These are phyloP conservation scores for Ornithorhynchus anatinus DNA, from an alignment of 2,113 vertebrate genomes.

Conservation along the genomic window DNA sequence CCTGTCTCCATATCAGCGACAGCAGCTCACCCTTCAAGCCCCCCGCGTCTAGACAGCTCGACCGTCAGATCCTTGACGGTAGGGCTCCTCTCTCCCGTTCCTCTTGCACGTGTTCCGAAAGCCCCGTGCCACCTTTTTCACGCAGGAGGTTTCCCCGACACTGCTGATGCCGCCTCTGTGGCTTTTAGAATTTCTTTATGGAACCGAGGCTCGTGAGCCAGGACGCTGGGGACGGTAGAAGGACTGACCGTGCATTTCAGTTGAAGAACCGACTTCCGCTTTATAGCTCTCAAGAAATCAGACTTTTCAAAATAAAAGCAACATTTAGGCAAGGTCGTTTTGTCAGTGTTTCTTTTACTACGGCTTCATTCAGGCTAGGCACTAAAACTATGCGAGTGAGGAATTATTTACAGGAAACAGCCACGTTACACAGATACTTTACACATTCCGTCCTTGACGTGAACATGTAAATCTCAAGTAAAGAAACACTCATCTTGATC, in stretches of 20 bases:
- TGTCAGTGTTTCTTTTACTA: constrained; percentile 1
- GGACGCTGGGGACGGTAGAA: neutral
- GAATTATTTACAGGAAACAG: constrained; percentile 36
- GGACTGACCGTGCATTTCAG: neutral
- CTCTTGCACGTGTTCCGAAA: no score
- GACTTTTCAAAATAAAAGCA: constrained; percentile 3
- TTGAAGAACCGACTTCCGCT: constrained; percentile 1
- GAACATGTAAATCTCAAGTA: constrained; percentile 54
- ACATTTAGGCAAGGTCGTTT: neutral
- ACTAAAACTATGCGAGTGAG: constrained; percentile 43
- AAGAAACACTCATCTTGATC: neutral
- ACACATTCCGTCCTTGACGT: constrained; percentile 67
- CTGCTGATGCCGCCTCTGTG: no score
- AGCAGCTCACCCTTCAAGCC: no score
- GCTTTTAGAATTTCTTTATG: neutral
- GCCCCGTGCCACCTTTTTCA: no score
- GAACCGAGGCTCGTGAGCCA: neutral
- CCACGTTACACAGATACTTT: constrained; percentile 34
- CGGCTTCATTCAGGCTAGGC: constrained; percentile 5
- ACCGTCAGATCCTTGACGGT: no score
- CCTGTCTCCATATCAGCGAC: no score
- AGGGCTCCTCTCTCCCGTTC: no score
- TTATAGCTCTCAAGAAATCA: neutral
- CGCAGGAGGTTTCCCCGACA: no score
- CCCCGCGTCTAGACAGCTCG: no score